phyloP scores from a whole-genome alignment of 2,888 invertebrate species.

The Resseliella maxima region DNA sequence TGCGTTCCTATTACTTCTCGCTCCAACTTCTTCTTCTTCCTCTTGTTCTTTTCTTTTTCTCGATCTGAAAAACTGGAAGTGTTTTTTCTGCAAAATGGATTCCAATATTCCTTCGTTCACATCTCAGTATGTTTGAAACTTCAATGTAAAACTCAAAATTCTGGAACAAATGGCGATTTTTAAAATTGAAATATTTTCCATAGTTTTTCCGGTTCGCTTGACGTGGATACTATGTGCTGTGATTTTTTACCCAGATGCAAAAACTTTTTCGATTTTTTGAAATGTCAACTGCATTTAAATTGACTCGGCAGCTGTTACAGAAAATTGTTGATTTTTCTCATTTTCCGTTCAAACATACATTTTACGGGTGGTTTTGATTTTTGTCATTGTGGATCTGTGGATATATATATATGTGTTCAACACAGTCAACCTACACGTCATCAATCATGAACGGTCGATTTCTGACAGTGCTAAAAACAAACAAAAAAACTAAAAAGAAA shows the following conservation, averaged over 20 bases:
- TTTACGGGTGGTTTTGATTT: neutral
- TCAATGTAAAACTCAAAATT: neutral
- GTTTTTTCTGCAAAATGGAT: neutral
- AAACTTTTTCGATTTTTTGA: constrained; percentile 22
- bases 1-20: neutral
- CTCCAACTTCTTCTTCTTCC: no score
- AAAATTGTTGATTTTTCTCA: constrained; percentile 27
- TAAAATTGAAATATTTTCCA: constrained; percentile 10
- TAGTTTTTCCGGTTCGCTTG: neutral
- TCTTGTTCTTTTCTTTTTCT: neutral
- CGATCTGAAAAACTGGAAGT: neutral
- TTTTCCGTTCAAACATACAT: neutral
- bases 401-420: no score
- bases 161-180: constrained; percentile 13
- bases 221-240: neutral
- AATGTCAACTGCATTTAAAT: constrained; percentile 38
- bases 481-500: neutral
- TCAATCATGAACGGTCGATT: constrained; percentile 25
- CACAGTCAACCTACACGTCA: neutral
- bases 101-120: neutral
- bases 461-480: neutral
- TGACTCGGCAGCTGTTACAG: constrained; percentile 18
- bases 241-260: neutral
- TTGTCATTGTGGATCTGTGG: neutral
- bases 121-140: neutral